Base-by-base conservation (phyloP, 1,140 invertebrate genomes). In the Zaprionus lachaisei region DNA sequence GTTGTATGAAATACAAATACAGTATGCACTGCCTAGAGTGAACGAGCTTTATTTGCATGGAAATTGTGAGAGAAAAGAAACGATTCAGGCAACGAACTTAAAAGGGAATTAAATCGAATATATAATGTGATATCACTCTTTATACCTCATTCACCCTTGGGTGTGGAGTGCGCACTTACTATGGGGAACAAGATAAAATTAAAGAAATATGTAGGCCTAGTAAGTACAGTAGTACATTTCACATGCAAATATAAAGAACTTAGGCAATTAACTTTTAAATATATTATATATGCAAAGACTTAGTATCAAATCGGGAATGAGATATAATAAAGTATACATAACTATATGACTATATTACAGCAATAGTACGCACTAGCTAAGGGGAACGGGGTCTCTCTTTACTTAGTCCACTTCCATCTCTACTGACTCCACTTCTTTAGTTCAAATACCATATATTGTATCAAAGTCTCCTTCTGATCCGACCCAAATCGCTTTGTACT, bases 401-500 rank as follows among this genome's bases (percentile, higher is more conserved):
- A 20, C 20, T 20, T 20, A 20, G 20, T 20, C 20, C 20, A 7
- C 28, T 28, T 7, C 28, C 6, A 28, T 28, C 28, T 28, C 28
- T n/a, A 6, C 38, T 41, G 5, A 6, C n/a, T 17, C 3, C n/a
- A n/a, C 41, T 17, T 47, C n/a, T 9, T 17, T 2, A 5, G 0
- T 37, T 1, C 2, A 3, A 14, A 20, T 38, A 57, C 20, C 31
- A 34, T 34, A 34, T 31, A 2, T 17, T 31, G 9, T 34, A 14
- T 17, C 6, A 1, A 14, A 6, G 22, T 24, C 37, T 9, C 51
- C 5, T 24, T 26, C 34, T 28, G 62, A 17, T 28, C 51, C 34
- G 34, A 56, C 65, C 49, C 37, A 74, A 69, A 41, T 55, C 58
- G 15, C 9, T 15, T 22, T 15, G n/a, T 17, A 15, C 47, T 62